A percentile compares a stretch with the other conserved stretches of the same genome.
Evolutionary conservation across 2,888 invertebrate species (phyloP).

Genomic region (Perizoma affinitatum): DNA sequence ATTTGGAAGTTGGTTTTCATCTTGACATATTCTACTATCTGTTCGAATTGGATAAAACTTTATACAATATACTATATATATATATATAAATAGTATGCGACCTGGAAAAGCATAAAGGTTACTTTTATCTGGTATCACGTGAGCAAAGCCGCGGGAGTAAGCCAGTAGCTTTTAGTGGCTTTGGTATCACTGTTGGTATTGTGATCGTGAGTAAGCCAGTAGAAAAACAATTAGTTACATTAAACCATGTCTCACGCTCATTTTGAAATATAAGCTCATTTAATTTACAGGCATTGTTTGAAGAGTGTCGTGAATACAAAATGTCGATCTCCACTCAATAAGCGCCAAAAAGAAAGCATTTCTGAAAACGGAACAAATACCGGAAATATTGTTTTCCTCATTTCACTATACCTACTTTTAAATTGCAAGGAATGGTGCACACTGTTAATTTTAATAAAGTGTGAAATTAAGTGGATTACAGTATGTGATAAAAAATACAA

Average conservation of each 20-base stretch:
- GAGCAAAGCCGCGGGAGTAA: too few species aligned
- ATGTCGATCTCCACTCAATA: constrained; percentile 28
- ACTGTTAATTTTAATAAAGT: background rate
- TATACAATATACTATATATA: too few species aligned
- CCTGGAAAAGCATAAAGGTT: too few species aligned
- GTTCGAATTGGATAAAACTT: constrained; percentile 3
- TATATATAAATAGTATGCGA: too few species aligned
- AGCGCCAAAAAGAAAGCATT: constrained; percentile 32
- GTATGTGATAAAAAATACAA: too few species aligned
- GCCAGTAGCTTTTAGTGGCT: too few species aligned
- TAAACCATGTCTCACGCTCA: constrained; percentile 11
- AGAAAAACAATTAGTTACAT: background rate
- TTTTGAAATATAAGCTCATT: constrained; percentile 2
- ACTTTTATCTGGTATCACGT: too few species aligned
- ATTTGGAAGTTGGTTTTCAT: too few species aligned
- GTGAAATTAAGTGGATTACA: too few species aligned
- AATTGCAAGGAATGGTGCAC: constrained; percentile 2
- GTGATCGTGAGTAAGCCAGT: too few species aligned
- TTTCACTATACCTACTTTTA: constrained; percentile 24
- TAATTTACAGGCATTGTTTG: constrained; percentile 22
- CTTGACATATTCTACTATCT: too few species aligned
- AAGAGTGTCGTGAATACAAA: constrained; percentile 23
- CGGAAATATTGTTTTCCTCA: constrained; percentile 35
- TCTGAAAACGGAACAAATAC: constrained; percentile 36
- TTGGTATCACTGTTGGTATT: too few species aligned